Evolutionary conservation across 2,888 invertebrate genomes (phyloP).

Genomic region (Dynastes grantii): DNA sequence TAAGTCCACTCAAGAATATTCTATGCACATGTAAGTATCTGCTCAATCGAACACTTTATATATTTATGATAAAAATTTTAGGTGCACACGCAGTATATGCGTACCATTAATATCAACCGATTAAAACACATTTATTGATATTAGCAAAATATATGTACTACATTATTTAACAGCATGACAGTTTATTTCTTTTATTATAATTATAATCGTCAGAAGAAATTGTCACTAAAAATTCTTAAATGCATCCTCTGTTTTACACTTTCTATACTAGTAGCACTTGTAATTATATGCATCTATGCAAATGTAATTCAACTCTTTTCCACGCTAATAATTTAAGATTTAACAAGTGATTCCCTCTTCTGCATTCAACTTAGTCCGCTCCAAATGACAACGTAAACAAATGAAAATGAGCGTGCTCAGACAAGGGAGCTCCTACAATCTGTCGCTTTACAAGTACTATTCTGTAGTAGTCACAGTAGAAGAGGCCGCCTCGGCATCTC

Average conservation of each 20-base stretch:
- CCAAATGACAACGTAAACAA: conserved; percentile 54
- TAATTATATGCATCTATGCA: conserved; percentile 48
- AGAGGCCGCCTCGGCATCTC: conserved; percentile 65
- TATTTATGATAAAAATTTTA: too few relatives aligned
- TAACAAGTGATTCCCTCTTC: conserved; percentile 51
- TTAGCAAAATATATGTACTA: too few relatives aligned
- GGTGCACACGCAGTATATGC: too few relatives aligned
- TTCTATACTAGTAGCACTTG: background rate
- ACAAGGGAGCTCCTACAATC: conserved; percentile 66
- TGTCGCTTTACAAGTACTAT: conserved; percentile 61
- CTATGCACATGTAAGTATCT: too few relatives aligned
- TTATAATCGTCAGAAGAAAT: too few relatives aligned
- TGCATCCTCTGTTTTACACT: background rate
- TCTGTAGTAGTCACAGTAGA: conserved; percentile 55
- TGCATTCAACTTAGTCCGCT: conserved; percentile 45
- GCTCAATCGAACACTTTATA: too few relatives aligned
- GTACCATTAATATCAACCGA: too few relatives aligned
- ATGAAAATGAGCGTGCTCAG: conserved; percentile 64
- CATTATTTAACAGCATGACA: too few relatives aligned
- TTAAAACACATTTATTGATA: too few relatives aligned
- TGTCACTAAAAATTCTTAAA: background rate
- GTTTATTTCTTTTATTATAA: too few relatives aligned
- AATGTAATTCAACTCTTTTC: conserved; percentile 55
- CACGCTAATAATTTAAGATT: conserved; percentile 57
- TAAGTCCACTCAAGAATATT: too few relatives aligned